phyloP scores from a whole-genome alignment of 2,113 vertebrate species.

The Himantopus leucocephalus region DNA sequence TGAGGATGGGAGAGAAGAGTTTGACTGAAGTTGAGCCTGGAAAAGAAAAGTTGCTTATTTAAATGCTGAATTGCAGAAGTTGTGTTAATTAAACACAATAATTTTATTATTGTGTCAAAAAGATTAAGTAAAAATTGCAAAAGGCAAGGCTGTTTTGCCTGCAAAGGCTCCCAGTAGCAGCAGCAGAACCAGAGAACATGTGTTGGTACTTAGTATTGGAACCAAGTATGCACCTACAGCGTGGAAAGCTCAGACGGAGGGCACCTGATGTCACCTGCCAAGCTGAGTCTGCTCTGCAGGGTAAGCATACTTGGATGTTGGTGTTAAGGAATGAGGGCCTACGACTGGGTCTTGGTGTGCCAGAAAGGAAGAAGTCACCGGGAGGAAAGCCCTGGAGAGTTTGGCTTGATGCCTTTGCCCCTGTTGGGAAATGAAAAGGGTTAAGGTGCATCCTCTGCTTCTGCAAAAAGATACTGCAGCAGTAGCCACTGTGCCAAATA shows the following conservation, averaged over 20 bases:
- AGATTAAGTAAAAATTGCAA: not conserved
- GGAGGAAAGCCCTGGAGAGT: not conserved
- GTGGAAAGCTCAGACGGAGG: rapidly evolving
- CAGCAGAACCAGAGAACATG: not conserved
- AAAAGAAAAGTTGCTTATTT: not conserved
- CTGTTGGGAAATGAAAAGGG: not conserved
- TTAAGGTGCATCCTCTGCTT: not conserved
- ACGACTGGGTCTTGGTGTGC: not conserved
- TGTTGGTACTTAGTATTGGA: not conserved
- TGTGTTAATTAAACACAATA: not conserved
- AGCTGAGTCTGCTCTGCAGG: not conserved
- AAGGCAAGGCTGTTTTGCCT: not conserved
- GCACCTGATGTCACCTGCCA: not conserved
- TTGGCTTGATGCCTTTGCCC: not conserved
- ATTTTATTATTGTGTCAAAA: not conserved
- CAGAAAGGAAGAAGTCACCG: not conserved
- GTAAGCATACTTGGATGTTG: not conserved
- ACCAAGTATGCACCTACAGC: rapidly evolving
- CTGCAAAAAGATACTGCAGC: not conserved
- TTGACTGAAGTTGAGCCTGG: not conserved
- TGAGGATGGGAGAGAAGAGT: not conserved
- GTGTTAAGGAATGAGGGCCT: not conserved
- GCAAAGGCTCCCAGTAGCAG: not conserved
- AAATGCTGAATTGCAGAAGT: not conserved
- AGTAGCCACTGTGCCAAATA: not conserved